Percentiles rank a stretch among this genome's conserved stretches.
phyloP scores from a whole-genome alignment of 2,113 vertebrate genomes.

The Neogale vison region DNA sequence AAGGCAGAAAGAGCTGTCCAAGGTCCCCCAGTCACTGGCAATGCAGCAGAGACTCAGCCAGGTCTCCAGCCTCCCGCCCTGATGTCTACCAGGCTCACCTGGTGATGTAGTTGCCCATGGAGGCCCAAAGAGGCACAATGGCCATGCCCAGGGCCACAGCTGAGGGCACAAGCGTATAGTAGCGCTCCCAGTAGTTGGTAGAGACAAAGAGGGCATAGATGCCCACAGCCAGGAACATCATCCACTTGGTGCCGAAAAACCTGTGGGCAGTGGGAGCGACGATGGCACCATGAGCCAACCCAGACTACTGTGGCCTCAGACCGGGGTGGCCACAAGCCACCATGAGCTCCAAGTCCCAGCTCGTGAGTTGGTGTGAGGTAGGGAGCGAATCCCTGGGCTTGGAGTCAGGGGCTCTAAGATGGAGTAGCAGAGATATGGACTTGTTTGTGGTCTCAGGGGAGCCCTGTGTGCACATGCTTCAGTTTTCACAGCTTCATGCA shows the following conservation, averaged over 20 bases:
- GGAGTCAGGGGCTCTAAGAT: too few species aligned
- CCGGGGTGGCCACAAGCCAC: not conserved
- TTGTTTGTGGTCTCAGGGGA: not conserved
- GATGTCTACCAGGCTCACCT: conserved; percentile 69
- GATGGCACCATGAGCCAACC: not conserved
- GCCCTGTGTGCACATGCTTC: not conserved
- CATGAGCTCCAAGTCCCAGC: not conserved
- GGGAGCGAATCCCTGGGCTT: not conserved
- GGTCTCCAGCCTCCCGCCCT: not conserved
- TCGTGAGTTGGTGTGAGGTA: rapidly evolving
- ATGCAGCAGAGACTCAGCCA: not conserved
- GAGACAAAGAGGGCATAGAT: conserved; percentile 97
- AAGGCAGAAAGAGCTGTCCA: not conserved
- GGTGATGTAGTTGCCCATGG: conserved; percentile 94
- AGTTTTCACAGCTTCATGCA: not conserved
- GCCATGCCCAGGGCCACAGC: conserved; percentile 93
- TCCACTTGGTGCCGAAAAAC: conserved; percentile 98
- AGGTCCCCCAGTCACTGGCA: not conserved
- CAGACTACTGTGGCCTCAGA: rapidly evolving
- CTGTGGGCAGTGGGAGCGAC: conserved; percentile 75
- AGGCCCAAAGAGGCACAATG: conserved; percentile 96
- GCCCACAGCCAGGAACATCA: conserved; percentile 95
- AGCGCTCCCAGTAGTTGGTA: conserved; percentile 99
- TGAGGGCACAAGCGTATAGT: conserved; percentile 96
- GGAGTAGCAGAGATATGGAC: not conserved